These are phyloP conservation scores for Scophthalmus maximus DNA, from an alignment of 2,113 vertebrate genomes.

Conservation along the genomic window DNA sequence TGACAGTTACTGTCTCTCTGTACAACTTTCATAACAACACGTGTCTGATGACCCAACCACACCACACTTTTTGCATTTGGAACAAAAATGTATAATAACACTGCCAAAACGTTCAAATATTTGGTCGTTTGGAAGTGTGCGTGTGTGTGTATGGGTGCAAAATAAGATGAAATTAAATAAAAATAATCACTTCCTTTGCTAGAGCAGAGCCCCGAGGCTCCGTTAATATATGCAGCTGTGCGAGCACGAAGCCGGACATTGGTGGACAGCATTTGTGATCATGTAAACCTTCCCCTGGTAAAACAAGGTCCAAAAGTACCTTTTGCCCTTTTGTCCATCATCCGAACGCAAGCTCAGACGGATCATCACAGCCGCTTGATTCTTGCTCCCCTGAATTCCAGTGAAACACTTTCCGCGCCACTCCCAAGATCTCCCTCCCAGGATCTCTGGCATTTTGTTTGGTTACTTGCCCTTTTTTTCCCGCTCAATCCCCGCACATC, in stretches of 20 bases:
- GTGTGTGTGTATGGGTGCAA: neutral
- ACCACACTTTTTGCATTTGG: conserved; percentile 9
- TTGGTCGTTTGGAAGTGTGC: conserved; percentile 61
- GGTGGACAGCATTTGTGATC: conserved; percentile 59
- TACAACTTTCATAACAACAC: conserved; percentile 29
- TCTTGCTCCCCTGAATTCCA: conserved; percentile 45
- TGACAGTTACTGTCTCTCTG: conserved; percentile 24
- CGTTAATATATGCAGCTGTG: conserved; percentile 21
- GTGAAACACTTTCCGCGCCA: conserved; percentile 7
- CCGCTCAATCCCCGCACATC: neutral
- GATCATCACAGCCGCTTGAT: conserved; percentile 22
- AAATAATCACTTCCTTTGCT: neutral
- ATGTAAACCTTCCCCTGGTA: conserved; percentile 30
- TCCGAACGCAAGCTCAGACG: neutral
- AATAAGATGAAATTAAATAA: neutral
- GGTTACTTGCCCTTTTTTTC: conserved; percentile 4
- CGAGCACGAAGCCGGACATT: conserved; percentile 26
- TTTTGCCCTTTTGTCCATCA: neutral
- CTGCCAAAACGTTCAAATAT: conserved; percentile 48
- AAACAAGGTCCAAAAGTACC: neutral
- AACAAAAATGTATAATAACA: conserved; percentile 50
- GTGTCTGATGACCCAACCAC: neutral
- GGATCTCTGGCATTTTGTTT: conserved; percentile 3
- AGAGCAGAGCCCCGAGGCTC: neutral
- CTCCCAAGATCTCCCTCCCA: neutral